Percentiles rank a stretch among this genome's conserved stretches.
phyloP scores from a whole-genome alignment of 2,113 vertebrate genomes.

The Boulengerochromis microlepis region DNA sequence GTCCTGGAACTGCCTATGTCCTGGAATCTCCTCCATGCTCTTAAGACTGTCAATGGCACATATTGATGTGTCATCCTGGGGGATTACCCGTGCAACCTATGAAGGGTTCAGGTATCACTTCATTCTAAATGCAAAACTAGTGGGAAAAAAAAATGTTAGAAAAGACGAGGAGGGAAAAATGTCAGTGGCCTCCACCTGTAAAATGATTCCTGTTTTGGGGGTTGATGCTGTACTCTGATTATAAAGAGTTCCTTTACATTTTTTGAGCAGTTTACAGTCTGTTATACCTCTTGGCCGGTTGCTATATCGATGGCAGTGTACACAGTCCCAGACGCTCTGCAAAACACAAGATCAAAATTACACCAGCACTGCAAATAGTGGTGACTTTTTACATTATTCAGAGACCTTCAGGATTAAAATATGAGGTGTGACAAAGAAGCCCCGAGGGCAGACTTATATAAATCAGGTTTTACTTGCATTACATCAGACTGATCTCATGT shows the following conservation, averaged over 20 bases:
- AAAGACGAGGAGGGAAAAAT: not conserved
- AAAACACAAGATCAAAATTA: slow-evolving; percentile 46
- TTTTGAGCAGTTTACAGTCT: not conserved
- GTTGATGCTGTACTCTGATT: not conserved
- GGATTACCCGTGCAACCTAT: not conserved
- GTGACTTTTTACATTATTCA: not conserved
- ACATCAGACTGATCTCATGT: not conserved
- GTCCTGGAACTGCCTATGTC: not conserved
- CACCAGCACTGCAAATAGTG: not conserved
- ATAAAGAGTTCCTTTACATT: not conserved
- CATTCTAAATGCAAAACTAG: not conserved
- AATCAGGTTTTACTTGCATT: not conserved
- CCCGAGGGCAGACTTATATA: not conserved
- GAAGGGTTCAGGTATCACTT: not conserved
- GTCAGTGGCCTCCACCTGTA: not conserved
- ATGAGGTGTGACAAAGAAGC: not conserved
- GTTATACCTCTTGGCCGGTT: slow-evolving; percentile 89
- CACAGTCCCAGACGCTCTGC: slow-evolving; percentile 93
- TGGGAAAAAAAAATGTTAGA: not conserved
- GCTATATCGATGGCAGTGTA: slow-evolving; percentile 98
- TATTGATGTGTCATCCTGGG: not conserved
- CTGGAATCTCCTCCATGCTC: not conserved
- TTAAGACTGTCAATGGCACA: not conserved
- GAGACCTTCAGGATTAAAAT: not conserved
- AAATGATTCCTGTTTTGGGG: not conserved